These are phyloP conservation scores for Choloepus hoffmanni DNA, from an alignment of 2,113 vertebrate genomes.

Conservation along the genomic window DNA sequence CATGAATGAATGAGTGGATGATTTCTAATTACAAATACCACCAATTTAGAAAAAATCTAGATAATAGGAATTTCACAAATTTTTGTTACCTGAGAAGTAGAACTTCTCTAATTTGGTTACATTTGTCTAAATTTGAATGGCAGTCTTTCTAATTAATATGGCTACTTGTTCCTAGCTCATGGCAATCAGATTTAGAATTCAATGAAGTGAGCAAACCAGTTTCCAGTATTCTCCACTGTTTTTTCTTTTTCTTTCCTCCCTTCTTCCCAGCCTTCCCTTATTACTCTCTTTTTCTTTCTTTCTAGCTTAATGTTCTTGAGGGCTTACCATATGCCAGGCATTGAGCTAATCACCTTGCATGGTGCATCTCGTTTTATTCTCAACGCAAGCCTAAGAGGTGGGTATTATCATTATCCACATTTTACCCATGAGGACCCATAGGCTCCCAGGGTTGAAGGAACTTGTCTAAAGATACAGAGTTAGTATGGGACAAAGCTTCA, in stretches of 20 bases:
- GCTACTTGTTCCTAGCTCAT: neutral
- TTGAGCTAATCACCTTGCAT: neutral
- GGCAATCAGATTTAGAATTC: slow-evolving; percentile 9
- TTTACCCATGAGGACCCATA: neutral
- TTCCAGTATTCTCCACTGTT: neutral
- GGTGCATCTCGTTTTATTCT: neutral
- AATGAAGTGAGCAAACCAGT: neutral
- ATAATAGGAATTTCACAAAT: neutral
- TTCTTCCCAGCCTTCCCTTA: neutral
- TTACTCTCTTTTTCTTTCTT: neutral
- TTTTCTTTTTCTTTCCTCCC: neutral
- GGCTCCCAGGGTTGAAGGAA: neutral
- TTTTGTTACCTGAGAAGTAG: neutral
- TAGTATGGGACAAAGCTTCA: neutral
- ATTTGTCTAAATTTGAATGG: slow-evolving; percentile 26
- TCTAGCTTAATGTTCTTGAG: slow-evolving; percentile 23
- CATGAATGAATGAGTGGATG: neutral
- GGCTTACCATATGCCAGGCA: neutral
- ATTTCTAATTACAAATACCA: neutral
- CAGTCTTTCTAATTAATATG: neutral
- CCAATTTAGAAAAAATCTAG: neutral
- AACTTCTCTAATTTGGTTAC: slow-evolving; percentile 27
- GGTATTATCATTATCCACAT: neutral
- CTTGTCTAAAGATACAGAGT: neutral
- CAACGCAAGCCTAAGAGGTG: neutral